Evolutionary conservation across 2,113 vertebrate species (phyloP).

Genomic region (Lynx canadensis): DNA sequence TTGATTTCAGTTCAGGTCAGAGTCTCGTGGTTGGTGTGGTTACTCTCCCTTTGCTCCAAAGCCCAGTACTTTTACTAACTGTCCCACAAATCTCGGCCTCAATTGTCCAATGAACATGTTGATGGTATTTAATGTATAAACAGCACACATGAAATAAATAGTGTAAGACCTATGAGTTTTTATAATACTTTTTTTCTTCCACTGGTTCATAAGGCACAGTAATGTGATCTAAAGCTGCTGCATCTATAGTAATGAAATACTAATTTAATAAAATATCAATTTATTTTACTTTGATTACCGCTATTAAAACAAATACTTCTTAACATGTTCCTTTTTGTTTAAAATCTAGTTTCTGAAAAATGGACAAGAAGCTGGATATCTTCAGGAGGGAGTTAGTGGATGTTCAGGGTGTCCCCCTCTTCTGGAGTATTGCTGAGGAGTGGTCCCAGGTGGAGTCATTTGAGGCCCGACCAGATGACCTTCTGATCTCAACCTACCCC

Average conservation of each 20-base stretch:
- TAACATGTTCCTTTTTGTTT: background rate
- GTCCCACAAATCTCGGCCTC: background rate
- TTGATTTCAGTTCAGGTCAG: too few relatives aligned
- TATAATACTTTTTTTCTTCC: background rate
- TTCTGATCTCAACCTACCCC: slow-evolving; percentile 81
- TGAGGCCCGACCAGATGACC: slow-evolving; percentile 73
- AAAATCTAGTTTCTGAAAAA: slow-evolving; percentile 13
- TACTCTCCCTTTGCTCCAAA: background rate
- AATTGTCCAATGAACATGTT: background rate
- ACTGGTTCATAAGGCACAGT: background rate
- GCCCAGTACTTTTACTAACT: background rate
- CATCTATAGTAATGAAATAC: background rate
- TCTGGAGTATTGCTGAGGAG: slow-evolving; percentile 52
- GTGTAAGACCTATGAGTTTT: background rate
- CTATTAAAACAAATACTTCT: background rate
- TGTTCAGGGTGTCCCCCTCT: slow-evolving; percentile 73
- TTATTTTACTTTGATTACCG: background rate
- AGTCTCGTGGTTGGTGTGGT: too few relatives aligned
- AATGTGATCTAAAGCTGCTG: background rate
- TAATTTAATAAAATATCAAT: background rate
- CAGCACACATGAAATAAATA: background rate
- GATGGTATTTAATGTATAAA: background rate
- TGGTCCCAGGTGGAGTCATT: slow-evolving; percentile 78
- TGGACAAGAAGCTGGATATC: background rate
- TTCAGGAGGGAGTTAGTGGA: slow-evolving; percentile 63